Evolutionary conservation across 2,888 invertebrate genomes (phyloP).

Genomic region (Cyaniris semiargus): DNA sequence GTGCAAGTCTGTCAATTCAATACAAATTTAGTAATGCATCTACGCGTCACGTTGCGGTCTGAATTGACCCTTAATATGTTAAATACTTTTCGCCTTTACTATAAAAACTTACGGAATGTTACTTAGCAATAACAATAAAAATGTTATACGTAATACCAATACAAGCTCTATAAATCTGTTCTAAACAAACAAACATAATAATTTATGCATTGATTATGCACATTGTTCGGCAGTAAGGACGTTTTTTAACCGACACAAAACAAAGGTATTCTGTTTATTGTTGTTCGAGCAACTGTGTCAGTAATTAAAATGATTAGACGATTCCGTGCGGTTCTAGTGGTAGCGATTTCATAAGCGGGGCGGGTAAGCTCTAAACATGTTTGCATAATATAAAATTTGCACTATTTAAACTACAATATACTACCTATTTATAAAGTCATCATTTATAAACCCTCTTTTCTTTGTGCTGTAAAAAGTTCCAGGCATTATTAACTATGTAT

Average conservation of each 20-base stretch:
- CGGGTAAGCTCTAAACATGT: not conserved
- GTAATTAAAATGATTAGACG: constrained; percentile 73
- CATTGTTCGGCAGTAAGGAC: constrained; percentile 51
- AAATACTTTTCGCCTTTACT: not conserved
- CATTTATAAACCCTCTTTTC: too few relatives aligned
- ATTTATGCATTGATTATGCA: constrained; percentile 46
- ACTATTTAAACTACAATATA: too few relatives aligned
- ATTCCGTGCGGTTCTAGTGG: constrained; percentile 44
- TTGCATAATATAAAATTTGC: not conserved
- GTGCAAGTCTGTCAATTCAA: too few relatives aligned
- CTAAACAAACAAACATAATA: constrained; percentile 21
- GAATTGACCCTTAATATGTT: too few relatives aligned
- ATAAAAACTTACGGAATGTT: not conserved
- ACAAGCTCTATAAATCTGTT: not conserved
- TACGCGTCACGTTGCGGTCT: too few relatives aligned
- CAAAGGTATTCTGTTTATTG: constrained; percentile 65
- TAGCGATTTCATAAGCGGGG: constrained; percentile 44
- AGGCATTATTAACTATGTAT: too few relatives aligned
- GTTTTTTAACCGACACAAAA: constrained; percentile 53
- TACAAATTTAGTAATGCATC: too few relatives aligned
- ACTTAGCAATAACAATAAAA: not conserved
- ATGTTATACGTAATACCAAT: not conserved
- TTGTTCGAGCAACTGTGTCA: constrained; percentile 69
- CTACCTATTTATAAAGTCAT: too few relatives aligned
- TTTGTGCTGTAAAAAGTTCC: too few relatives aligned